Base-by-base conservation (phyloP, 2,888 invertebrate species). In the Miltochrista miniata region DNA sequence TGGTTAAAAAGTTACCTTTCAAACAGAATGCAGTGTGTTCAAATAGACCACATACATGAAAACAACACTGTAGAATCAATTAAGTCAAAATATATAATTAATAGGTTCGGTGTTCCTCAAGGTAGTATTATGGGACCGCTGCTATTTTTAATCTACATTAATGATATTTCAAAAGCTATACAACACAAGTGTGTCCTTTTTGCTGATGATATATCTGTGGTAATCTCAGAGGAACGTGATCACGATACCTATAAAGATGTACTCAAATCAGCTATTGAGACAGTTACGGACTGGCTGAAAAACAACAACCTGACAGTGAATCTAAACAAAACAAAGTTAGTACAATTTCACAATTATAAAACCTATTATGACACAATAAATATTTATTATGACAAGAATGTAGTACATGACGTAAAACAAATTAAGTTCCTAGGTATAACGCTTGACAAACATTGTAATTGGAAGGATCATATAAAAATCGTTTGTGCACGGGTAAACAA, bases 111-210 rank as follows among this genome's bases (percentile, higher is more conserved):
- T n/a, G 50, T 50, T 1, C 45, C 51, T 5, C 54, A 58, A 10
- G 54, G 54, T 1, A 58, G 48, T 36, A 45, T 58, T 4, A 12
- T 58, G 12, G 54, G 58, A 2, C 52, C 52, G 0, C 33, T 54
- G 11, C n/a, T 54, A 1, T 51, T 54, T 30, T 12, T 49, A 0
- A 13, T 54, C 2, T 49, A 48, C 11, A 31, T 31, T 7, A 31
- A 31, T 31, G 8, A 31, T 31, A 31, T 31, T 9, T 9, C 31
- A 3, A 37, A 46, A 12, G 34, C 42, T 1, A 57, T 35, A 8
- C 7, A 45, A 2, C 37, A 57, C 5, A 31, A 46, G 36, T 53
- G 45, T 10, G 31, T 42, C 1, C 35, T 51, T 0, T 56, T 53
- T 45, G 53, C 53, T 10, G 53, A 56, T 36, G 53, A 57, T 42